A percentile compares a stretch with the other conserved stretches of the same genome.
These are phyloP conservation scores for Antechinus flavipes DNA, from an alignment of 2,113 vertebrate genomes.

Conservation along the genomic window DNA sequence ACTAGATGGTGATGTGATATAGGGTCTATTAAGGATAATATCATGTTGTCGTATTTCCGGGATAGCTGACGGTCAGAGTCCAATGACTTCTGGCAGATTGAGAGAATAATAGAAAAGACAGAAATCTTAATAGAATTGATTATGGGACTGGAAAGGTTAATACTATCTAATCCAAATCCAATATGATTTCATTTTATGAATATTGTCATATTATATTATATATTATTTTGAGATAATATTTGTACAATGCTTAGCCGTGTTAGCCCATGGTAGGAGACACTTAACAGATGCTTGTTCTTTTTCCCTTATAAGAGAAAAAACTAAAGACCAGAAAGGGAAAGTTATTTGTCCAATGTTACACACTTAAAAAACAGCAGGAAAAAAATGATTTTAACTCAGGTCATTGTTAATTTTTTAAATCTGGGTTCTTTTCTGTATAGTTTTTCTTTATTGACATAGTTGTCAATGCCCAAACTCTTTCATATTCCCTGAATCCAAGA, in stretches of 20 bases:
- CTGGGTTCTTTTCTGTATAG: not conserved
- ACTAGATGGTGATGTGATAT: not conserved
- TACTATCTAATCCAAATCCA: not conserved
- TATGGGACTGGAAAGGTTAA: not conserved
- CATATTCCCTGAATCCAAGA: not conserved
- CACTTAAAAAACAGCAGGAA: not conserved
- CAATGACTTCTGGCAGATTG: not conserved
- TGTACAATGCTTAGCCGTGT: not conserved
- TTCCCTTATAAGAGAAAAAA: not conserved
- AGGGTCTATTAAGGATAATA: not conserved
- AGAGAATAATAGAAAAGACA: not conserved
- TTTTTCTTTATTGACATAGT: not conserved
- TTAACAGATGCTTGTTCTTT: too few species aligned
- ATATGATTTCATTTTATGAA: not conserved
- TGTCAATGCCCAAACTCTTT: not conserved
- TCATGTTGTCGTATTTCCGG: not conserved
- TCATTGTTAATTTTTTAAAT: not conserved
- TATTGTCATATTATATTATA: too few species aligned
- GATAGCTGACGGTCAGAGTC: not conserved
- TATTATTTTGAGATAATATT: not conserved
- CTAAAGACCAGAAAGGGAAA: not conserved
- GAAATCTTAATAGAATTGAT: not conserved
- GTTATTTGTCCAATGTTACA: not conserved
- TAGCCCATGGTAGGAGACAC: not conserved
- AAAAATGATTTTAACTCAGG: not conserved